Percentiles rank a stretch among this genome's conserved stretches.
Evolutionary conservation across 2,888 invertebrate genomes (phyloP).

Genomic region (Eretmocerus hayati): DNA sequence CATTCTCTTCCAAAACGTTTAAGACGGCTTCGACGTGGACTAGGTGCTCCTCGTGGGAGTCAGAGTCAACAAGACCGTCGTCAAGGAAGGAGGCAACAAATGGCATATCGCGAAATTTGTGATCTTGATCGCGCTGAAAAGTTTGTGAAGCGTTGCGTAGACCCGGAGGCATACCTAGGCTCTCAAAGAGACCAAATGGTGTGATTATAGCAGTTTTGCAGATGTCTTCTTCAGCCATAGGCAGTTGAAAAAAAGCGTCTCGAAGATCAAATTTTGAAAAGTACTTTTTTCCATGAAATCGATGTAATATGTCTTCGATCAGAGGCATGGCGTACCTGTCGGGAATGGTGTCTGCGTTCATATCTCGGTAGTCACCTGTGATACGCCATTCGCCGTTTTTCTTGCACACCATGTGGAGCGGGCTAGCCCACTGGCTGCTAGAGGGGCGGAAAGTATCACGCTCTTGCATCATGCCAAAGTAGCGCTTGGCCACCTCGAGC

Average conservation of each 20-base stretch:
- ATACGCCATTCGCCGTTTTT: neutral
- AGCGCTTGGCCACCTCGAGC: neutral
- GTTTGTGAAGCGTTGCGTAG: slow-evolving; percentile 1
- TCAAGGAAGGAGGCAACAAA: slow-evolving; percentile 21
- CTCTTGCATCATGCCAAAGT: neutral
- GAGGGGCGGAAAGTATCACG: neutral
- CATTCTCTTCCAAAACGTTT: slow-evolving; percentile 15
- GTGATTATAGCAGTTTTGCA: neutral
- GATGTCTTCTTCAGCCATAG: neutral
- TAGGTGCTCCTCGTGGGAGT: slow-evolving; percentile 17
- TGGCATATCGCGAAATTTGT: slow-evolving; percentile 17
- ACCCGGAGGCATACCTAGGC: neutral
- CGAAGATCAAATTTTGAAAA: neutral
- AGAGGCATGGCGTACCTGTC: neutral
- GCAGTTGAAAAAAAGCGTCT: neutral
- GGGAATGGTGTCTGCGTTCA: neutral
- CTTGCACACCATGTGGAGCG: neutral
- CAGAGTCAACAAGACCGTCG: slow-evolving; percentile 22
- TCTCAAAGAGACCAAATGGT: neutral
- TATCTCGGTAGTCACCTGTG: slow-evolving; percentile 1
- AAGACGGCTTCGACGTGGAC: slow-evolving; percentile 19
- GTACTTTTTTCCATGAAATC: neutral
- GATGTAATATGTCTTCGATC: neutral
- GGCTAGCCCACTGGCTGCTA: neutral
- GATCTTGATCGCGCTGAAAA: neutral